phyloP scores from a whole-genome alignment of 2,113 vertebrate genomes.

The Entosphenus tridentatus region DNA sequence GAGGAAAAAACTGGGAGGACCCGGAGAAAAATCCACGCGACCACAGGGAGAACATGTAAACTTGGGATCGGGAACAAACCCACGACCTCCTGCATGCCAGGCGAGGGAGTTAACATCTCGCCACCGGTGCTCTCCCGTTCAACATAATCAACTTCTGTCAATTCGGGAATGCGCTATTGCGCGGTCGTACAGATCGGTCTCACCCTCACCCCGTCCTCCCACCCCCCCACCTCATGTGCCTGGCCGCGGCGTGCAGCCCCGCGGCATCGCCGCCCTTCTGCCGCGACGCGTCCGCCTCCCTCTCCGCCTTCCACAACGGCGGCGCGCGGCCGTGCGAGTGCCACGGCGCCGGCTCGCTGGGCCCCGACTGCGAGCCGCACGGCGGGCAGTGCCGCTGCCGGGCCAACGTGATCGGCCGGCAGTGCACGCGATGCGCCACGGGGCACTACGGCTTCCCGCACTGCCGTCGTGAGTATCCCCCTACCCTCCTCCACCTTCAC shows the following conservation, averaged over 20 bases:
- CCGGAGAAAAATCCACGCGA: too few relatives aligned
- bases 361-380: slow-evolving; percentile 41
- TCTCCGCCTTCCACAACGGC: slow-evolving; percentile 78
- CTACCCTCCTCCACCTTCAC: background rate
- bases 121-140: too few relatives aligned
- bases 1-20: too few relatives aligned
- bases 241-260: slow-evolving; percentile 23
- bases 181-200: too few relatives aligned
- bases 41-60: too few relatives aligned
- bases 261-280: slow-evolving; percentile 39
- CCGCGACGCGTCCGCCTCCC: slow-evolving; percentile 33
- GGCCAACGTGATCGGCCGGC: slow-evolving; percentile 56
- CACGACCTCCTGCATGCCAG: too few relatives aligned
- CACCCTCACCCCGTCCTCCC: too few relatives aligned
- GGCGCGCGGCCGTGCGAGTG: slow-evolving; percentile 55
- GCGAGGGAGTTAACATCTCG: too few relatives aligned
- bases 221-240: too few relatives aligned
- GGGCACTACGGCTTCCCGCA: slow-evolving; percentile 84
- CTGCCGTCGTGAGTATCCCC: slow-evolving; percentile 53
- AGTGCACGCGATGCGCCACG: slow-evolving; percentile 70
- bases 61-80: too few relatives aligned
- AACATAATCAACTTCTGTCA: too few relatives aligned
- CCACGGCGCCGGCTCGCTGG: slow-evolving; percentile 44
- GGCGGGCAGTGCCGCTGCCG: slow-evolving; percentile 66
- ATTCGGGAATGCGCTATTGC: too few relatives aligned